phyloP scores from a whole-genome alignment of 2,113 vertebrate species.

The Sialia sialis region DNA sequence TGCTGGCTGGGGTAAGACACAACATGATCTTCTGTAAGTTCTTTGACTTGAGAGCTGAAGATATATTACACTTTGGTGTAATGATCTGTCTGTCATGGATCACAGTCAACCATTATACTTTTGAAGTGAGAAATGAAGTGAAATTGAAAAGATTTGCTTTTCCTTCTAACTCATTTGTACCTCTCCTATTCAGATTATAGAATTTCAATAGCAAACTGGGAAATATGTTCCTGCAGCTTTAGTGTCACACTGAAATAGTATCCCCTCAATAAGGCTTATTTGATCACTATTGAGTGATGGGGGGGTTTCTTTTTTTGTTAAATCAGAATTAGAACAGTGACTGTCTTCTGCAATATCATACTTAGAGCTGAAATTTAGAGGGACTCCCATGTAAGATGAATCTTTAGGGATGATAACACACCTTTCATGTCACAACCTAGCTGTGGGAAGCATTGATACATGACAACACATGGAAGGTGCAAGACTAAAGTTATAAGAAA shows the following conservation, averaged over 20 bases:
- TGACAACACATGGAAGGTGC: neutral
- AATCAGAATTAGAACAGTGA: neutral
- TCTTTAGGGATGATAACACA: neutral
- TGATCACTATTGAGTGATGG: neutral
- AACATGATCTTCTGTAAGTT: neutral
- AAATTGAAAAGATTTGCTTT: constrained; percentile 57
- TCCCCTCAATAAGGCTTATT: constrained; percentile 18
- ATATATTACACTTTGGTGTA: constrained; percentile 39
- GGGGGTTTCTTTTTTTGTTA: neutral
- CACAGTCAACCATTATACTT: constrained; percentile 43
- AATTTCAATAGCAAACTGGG: constrained; percentile 31
- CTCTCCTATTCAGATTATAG: constrained; percentile 38
- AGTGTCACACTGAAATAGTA: constrained; percentile 34
- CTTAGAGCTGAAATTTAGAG: neutral
- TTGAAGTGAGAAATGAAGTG: constrained; percentile 52
- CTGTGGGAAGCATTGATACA: neutral
- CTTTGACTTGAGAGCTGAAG: neutral
- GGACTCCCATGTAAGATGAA: neutral
- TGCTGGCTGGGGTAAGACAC: neutral
- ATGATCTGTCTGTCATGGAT: constrained; percentile 44
- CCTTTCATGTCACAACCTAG: neutral
- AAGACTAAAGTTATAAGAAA: neutral
- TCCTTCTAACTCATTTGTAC: constrained; percentile 57
- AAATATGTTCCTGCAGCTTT: constrained; percentile 16
- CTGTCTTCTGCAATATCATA: neutral